Percentiles rank a stretch among this genome's conserved stretches.
These are phyloP conservation scores for Drosophila neonasuta DNA, from an alignment of 2,888 invertebrate species.

Conservation along the genomic window DNA sequence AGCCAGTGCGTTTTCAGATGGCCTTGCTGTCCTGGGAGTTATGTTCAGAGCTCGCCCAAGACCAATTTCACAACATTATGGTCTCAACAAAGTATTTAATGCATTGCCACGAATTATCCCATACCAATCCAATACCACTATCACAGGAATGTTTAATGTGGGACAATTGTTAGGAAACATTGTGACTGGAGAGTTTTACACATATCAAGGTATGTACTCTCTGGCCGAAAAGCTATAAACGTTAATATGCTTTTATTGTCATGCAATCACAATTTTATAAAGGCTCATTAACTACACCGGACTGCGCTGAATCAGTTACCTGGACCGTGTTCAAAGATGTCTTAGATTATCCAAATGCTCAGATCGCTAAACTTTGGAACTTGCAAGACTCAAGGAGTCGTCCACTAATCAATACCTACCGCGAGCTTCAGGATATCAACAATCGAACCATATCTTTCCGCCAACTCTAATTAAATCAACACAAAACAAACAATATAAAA, in stretches of 20 bases:
- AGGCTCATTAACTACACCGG: constrained; percentile 89
- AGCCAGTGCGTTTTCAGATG: constrained; percentile 83
- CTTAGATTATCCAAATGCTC: constrained; percentile 77
- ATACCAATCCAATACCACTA: constrained; percentile 50
- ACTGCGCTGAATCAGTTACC: constrained; percentile 86
- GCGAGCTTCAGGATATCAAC: constrained; percentile 46
- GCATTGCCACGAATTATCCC: constrained; percentile 52
- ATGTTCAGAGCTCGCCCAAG: constrained; percentile 83
- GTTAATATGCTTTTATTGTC: background rate
- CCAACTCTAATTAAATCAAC: constrained; percentile 1
- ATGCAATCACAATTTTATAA: background rate
- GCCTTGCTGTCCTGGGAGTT: constrained; percentile 86
- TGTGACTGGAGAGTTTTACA: constrained; percentile 61
- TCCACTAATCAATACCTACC: constrained; percentile 54
- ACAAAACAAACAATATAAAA: background rate
- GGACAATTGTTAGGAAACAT: constrained; percentile 66
- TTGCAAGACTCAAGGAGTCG: constrained; percentile 39
- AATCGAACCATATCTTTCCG: constrained; percentile 44
- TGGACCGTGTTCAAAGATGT: constrained; percentile 87
- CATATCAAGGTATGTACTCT: constrained; percentile 67
- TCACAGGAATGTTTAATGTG: constrained; percentile 52
- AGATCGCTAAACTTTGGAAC: constrained; percentile 54
- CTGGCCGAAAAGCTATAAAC: background rate
- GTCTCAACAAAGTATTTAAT: constrained; percentile 63
- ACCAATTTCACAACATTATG: constrained; percentile 12